Conservation (phyloP, 2,113 vertebrate genomes). For the Pseudorasbora parva region DNA sequence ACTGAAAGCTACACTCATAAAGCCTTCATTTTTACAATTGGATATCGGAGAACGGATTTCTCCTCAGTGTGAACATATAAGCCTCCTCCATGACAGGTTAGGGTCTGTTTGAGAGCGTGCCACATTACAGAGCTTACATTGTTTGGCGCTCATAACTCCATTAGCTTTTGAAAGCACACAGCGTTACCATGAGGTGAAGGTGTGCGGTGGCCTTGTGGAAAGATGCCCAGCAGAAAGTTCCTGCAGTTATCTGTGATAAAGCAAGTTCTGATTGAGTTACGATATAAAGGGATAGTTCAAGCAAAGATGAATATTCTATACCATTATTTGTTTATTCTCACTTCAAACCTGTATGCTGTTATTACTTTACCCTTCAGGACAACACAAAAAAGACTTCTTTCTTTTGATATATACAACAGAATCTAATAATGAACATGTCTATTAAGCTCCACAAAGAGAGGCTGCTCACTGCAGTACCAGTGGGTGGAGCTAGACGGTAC, state of each 20-base stretch:
- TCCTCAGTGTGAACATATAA: slow-evolving; percentile 46
- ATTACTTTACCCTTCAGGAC: not conserved
- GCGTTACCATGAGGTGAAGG: slow-evolving; percentile 67
- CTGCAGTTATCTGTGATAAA: not conserved
- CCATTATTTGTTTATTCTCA: not conserved
- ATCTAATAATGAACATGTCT: too few species aligned
- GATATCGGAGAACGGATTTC: slow-evolving; percentile 72
- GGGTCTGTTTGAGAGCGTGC: slow-evolving; percentile 31
- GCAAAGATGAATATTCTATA: not conserved
- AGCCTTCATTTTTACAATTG: slow-evolving; percentile 76
- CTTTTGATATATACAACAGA: too few species aligned
- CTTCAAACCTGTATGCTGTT: not conserved
- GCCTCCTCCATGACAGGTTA: slow-evolving; percentile 23
- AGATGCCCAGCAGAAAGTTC: not conserved
- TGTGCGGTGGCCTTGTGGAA: slow-evolving; percentile 23
- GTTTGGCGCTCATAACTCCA: slow-evolving; percentile 69
- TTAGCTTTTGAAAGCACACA: slow-evolving; percentile 72
- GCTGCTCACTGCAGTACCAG: too few species aligned
- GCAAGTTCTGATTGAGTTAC: not conserved
- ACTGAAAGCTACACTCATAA: slow-evolving; percentile 77
- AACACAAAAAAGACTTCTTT: not conserved
- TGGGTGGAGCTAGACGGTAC: too few species aligned
- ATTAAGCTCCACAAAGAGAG: too few species aligned
- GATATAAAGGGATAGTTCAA: not conserved
- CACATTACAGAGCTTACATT: slow-evolving; percentile 76